phyloP scores from a whole-genome alignment of 2,797 vertebrate species.

The Melanitta fusca region DNA sequence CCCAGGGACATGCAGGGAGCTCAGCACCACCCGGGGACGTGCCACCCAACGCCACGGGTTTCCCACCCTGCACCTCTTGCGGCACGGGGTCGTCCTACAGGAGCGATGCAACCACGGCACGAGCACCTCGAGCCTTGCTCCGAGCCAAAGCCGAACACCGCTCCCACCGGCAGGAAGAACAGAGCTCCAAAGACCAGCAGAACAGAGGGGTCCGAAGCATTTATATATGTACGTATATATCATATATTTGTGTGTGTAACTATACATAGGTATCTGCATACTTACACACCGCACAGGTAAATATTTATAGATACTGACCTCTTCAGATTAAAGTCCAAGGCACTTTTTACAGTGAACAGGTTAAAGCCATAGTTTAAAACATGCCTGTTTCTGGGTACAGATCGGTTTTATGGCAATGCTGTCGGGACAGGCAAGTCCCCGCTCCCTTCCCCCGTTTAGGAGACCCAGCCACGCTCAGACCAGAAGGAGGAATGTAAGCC shows the following conservation, averaged over 20 bases:
- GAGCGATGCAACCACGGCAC: rapidly evolving
- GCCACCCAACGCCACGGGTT: no score
- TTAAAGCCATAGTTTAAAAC: slow-evolving; percentile 83
- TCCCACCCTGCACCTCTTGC: rapidly evolving
- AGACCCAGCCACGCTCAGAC: not conserved
- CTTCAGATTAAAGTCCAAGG: slow-evolving; percentile 85
- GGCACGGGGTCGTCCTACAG: rapidly evolving
- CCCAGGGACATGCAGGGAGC: rapidly evolving
- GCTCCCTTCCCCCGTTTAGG: not conserved
- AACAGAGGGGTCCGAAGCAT: slow-evolving; percentile 65
- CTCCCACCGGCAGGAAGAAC: not conserved
- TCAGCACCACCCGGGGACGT: rapidly evolving
- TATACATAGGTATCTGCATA: slow-evolving; percentile 73
- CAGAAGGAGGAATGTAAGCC: not conserved
- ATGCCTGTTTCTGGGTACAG: slow-evolving; percentile 81
- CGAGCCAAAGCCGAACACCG: not conserved
- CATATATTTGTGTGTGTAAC: slow-evolving; percentile 76
- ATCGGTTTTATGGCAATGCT: slow-evolving; percentile 47
- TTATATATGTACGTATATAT: slow-evolving; percentile 47
- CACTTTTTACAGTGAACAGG: slow-evolving; percentile 87
- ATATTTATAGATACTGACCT: slow-evolving; percentile 80
- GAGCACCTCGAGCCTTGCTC: rapidly evolving
- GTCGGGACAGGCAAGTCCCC: not conserved
- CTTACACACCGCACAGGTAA: slow-evolving; percentile 71
- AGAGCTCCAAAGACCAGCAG: not conserved